Evolutionary conservation across 2,797 vertebrate genomes (phyloP).

Genomic region (Cygnus olor): DNA sequence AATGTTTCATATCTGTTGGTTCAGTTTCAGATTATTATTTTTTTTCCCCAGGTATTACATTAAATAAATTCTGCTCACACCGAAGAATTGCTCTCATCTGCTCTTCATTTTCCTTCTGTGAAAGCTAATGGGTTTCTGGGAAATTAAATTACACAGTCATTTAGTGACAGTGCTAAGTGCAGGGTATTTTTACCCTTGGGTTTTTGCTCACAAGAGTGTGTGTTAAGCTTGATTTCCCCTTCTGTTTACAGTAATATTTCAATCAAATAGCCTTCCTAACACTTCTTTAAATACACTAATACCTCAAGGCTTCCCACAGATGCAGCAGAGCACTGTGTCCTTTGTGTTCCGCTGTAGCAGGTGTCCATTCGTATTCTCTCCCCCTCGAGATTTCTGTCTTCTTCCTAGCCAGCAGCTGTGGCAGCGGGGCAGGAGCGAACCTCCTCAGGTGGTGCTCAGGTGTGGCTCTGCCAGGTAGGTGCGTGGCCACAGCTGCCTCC

Average conservation of each 20-base stretch:
- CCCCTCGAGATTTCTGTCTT: constrained; percentile 9
- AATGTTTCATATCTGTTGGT: background rate
- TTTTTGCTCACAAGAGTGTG: constrained; percentile 34
- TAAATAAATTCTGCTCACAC: constrained; percentile 76
- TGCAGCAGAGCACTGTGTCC: constrained; percentile 60
- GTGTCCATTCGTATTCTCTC: constrained; percentile 55
- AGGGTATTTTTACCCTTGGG: constrained; percentile 69
- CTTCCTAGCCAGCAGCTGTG: constrained; percentile 49
- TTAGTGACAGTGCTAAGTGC: constrained; percentile 77
- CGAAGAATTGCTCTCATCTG: constrained; percentile 77
- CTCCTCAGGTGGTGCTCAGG: constrained; percentile 85
- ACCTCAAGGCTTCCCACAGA: constrained; percentile 64
- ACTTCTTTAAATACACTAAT: constrained; percentile 57
- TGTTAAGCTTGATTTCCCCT: constrained; percentile 40
- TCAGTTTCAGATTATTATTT: background rate
- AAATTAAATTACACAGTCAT: constrained; percentile 82
- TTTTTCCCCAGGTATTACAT: constrained; percentile 53
- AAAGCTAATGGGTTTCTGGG: constrained; percentile 80
- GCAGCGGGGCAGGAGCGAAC: constrained; percentile 16
- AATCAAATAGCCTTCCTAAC: constrained; percentile 2
- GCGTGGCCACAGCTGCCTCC: constrained; percentile 78
- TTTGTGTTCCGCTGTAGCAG: constrained; percentile 71
- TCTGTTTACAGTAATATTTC: constrained; percentile 55
- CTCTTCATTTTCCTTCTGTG: constrained; percentile 81
- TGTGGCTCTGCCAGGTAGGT: constrained; percentile 75